Evolutionary conservation across 2,888 invertebrate genomes (phyloP), one percentile per base, ranked within the genome.

Genomic region (Abscondita cerata): DNA sequence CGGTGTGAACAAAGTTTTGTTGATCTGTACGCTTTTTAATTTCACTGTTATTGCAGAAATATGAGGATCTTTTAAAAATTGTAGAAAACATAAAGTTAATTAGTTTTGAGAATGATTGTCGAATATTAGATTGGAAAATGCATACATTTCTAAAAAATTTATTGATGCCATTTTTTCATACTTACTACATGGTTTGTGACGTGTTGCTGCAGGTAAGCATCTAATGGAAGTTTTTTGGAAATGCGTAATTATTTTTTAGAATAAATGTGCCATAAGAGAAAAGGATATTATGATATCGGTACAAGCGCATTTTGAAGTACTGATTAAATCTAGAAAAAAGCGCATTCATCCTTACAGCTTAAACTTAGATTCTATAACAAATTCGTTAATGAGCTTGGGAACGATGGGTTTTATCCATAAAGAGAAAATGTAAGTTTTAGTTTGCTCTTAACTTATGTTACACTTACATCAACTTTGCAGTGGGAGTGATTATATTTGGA

Each of bases 281-380:
- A 85, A 85, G 71, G 76, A 79, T 19, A 80, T 86, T 9, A 69
- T 89, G 58, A 83, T 82, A 59, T 79, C 81, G 52, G 81, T 85
- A 1, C 92, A 92, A 74, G 82, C 83, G 72, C 78, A 82, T 13
- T 81, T 86, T 19, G 91, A 91, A 77, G 73, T 75, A 15, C 72
- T 81, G 34, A 74, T 87, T 1, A 75, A 75, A 16, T 72, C 78
- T 33, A 75, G 75, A 54, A 70, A 73, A 11, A 75, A 77, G 38
- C 74, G 78, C 53, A 81, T 84, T 9, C 91, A 91, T 81, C 91
- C 92, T 0, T 91, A 91, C 80, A 87, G 88, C 68, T 82, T 93
- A 59, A 89, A 90, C 38, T 81, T 93, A 67, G 92, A 93, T 67
- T 83, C 85, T 54, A 80, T 84, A 48, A 81, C 79, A 33, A 84